Evolutionary conservation across 2,888 invertebrate species (phyloP), one percentile per base, ranked within the genome.

Genomic region (Callyntrura sp.): DNA sequence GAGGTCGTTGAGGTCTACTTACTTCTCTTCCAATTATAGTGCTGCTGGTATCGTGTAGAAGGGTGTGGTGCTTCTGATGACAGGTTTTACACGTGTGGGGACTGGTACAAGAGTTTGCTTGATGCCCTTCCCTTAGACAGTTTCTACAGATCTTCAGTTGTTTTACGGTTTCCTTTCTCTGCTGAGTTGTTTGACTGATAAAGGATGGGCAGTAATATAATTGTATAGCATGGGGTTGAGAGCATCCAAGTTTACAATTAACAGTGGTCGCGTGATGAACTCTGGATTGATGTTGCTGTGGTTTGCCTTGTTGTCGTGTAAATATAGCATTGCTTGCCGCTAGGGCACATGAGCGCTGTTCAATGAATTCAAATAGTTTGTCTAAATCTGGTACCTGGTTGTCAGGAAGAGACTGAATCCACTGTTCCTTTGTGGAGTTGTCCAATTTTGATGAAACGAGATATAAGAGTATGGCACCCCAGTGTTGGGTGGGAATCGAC

Each of bases 301-400:
- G 68, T 14, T 14, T 28, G 35, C 14, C 35, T 20, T 60, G 28
- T 11, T n/a, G 55, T 14, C 5, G 4, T 35, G 35, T 4, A 2
- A 6, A n/a, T n/a, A n/a, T n/a, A n/a, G n/a, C n/a, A 35, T 2
- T 4, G 6, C 3, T 4, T 6, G 14, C 2, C 14, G 83, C 62
- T n/a, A 88, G 25, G 5, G 84, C 73, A n/a, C 84, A n/a, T 4
- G 83, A 73, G 5, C 88, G 57, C 23, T 88, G 88, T 28, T 88
- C 88, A 0, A 88, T 20, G 43, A 84, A 88, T 11, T 84, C 76
- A 48, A 45, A 84, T 1, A 88, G 11, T 14, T 20, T 20, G 8
- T 62, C 3, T 12, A 86, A 17, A 0, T 12, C 23, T 2, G 86
- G 90, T 25, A 86, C 82, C 1, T 1, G 1, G 0, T n/a, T 82